These are phyloP conservation scores for Epistrophe grossulariae DNA, from an alignment of 2,888 invertebrate genomes.

Conservation along the genomic window DNA sequence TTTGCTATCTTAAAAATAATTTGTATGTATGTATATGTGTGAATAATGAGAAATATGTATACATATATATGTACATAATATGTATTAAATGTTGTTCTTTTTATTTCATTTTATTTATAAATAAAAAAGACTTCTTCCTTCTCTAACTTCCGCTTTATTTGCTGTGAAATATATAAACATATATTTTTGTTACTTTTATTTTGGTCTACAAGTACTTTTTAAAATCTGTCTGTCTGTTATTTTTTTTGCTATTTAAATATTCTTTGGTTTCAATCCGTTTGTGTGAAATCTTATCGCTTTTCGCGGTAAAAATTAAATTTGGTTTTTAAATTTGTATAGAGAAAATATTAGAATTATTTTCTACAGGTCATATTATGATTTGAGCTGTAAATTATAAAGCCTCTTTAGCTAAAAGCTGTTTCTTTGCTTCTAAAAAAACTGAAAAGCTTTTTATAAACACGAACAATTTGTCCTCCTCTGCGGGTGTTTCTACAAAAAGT, in stretches of 20 bases:
- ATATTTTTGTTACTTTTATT: neutral
- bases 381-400: neutral
- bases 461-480: neutral
- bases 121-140: neutral
- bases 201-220: neutral
- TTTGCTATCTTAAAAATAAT: slow-evolving; percentile 28
- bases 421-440: neutral
- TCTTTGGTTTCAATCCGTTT: too few relatives aligned
- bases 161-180: neutral
- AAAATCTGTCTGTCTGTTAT: neutral
- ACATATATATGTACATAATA: slow-evolving; percentile 25
- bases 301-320: neutral
- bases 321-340: neutral
- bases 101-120: slow-evolving; percentile 18
- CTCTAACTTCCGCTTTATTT: slow-evolving; percentile 9
- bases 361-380: neutral
- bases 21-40: slow-evolving; percentile 15
- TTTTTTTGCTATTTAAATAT: neutral
- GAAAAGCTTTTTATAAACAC: neutral
- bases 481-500: neutral
- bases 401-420: neutral
- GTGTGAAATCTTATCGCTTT: neutral
- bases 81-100: slow-evolving; percentile 15
- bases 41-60: slow-evolving; percentile 24
- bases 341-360: neutral